Conservation (phyloP, 2,113 vertebrate species). For the Phoxinus phoxinus region DNA sequence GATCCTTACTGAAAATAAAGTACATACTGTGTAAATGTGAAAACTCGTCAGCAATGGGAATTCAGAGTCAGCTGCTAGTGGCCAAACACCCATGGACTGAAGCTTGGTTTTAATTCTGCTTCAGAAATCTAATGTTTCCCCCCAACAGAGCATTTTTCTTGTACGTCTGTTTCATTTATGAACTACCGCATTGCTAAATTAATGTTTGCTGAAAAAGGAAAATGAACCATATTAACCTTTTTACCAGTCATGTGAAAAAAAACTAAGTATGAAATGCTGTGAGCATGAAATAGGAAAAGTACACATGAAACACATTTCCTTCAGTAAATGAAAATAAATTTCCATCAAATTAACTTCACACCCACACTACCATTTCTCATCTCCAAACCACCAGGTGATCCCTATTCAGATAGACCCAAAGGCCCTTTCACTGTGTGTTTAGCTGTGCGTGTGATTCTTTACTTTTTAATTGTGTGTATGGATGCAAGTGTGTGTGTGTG, state of each 20-base stretch:
- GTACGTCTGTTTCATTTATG: slow-evolving; percentile 7
- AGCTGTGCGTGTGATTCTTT: slow-evolving; percentile 19
- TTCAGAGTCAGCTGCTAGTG: neutral
- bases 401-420: slow-evolving; percentile 40
- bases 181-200: slow-evolving; percentile 21
- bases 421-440: slow-evolving; percentile 29
- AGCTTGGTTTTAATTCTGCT: slow-evolving; percentile 11
- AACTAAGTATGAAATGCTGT: neutral
- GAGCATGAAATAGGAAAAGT: slow-evolving; percentile 32
- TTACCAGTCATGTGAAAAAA: slow-evolving; percentile 11
- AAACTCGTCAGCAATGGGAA: neutral
- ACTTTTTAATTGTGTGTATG: slow-evolving; percentile 15
- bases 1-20: no score
- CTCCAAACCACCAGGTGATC: slow-evolving; percentile 48
- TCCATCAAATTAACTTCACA: slow-evolving; percentile 47
- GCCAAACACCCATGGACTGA: neutral
- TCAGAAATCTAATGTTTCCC: slow-evolving; percentile 30
- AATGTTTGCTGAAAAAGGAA: slow-evolving; percentile 12
- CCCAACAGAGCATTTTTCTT: neutral
- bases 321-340: slow-evolving; percentile 51
- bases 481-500: neutral
- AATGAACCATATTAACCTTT: slow-evolving; percentile 31
- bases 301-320: slow-evolving; percentile 45
- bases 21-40: neutral
- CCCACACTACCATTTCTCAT: slow-evolving; percentile 45